Percentiles rank a stretch among this genome's conserved stretches.
Conservation (phyloP, 2,797 vertebrate genomes). For the Mormyrus proboscirostris region DNA sequence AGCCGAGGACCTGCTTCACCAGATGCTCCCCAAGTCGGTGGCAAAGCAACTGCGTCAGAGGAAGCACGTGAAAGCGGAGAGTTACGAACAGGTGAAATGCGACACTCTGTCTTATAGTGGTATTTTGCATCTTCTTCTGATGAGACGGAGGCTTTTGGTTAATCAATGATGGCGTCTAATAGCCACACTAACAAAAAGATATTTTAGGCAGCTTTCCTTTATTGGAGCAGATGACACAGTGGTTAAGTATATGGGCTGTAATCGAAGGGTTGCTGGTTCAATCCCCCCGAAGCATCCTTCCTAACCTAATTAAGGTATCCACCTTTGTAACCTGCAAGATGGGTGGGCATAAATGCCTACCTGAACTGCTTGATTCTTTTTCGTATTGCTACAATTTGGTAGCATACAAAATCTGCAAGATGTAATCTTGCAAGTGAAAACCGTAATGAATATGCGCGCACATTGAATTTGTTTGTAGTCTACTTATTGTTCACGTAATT, state of each 20-base stretch:
- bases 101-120: background rate
- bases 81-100: constrained; percentile 71
- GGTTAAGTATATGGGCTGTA: background rate
- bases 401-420: background rate
- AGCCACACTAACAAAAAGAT: background rate
- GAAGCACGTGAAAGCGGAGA: constrained; percentile 78
- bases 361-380: background rate
- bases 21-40: constrained; percentile 84
- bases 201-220: background rate
- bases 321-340: background rate
- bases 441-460: constrained; percentile 42
- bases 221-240: background rate
- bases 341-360: background rate
- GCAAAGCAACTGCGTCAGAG: constrained; percentile 73
- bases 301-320: background rate
- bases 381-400: background rate
- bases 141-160: background rate
- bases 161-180: background rate
- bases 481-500: constrained; percentile 67
- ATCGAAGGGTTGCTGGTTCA: background rate
- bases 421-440: constrained; percentile 41
- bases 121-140: background rate
- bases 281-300: background rate
- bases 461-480: constrained; percentile 55
- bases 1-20: constrained; percentile 80